phyloP scores from a whole-genome alignment of 1,140 invertebrate species.

The Acromyrmex charruanus region DNA sequence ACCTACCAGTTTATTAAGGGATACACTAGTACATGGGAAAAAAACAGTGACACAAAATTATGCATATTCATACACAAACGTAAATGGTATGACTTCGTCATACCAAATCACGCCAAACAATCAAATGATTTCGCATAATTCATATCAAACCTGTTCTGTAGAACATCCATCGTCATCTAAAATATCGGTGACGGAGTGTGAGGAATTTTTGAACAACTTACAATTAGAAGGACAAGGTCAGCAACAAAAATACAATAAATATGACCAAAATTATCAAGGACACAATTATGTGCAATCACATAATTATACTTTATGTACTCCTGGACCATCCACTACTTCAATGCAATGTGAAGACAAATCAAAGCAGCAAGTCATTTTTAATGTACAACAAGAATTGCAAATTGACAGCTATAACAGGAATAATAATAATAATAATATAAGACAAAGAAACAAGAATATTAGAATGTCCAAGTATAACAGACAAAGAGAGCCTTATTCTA shows the following conservation, averaged over 20 bases:
- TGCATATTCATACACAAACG: neutral
- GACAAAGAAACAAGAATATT: neutral
- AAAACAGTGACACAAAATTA: neutral
- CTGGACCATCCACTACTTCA: neutral
- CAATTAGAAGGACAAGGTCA: neutral
- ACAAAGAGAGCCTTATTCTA: neutral
- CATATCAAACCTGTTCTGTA: too few species aligned
- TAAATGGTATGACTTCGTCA: neutral
- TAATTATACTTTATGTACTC: neutral
- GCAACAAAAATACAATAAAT: neutral
- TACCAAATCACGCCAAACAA: neutral
- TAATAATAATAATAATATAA: constrained; percentile 3
- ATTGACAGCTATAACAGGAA: neutral
- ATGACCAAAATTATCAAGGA: neutral
- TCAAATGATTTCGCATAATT: neutral
- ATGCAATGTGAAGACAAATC: neutral
- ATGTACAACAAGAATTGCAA: neutral
- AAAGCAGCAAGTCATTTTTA: neutral
- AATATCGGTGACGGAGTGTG: neutral
- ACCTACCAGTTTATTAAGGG: neutral
- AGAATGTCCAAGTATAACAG: neutral
- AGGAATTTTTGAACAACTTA: neutral
- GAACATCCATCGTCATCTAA: neutral
- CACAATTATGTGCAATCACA: neutral
- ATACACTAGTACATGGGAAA: neutral